Evolutionary conservation across 2,888 invertebrate species (phyloP).

Genomic region (Electrophaes corylata): DNA sequence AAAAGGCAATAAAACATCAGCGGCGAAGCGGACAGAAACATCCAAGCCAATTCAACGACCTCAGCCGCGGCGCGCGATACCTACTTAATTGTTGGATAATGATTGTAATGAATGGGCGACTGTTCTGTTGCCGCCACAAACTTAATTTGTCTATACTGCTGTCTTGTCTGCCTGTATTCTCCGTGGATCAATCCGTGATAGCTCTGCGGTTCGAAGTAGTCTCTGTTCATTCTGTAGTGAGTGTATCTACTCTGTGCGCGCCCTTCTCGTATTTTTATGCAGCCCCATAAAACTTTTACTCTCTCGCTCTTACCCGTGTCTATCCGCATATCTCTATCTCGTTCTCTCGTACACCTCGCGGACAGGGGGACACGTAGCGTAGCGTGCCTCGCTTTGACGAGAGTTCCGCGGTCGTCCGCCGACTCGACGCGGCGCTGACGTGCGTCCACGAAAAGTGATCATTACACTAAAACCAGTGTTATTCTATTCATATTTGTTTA

Average conservation of each 20-base stretch:
- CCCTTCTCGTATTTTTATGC: constrained; percentile 74
- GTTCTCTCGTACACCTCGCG: constrained; percentile 58
- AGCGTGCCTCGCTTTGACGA: constrained; percentile 52
- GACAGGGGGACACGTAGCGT: constrained; percentile 71
- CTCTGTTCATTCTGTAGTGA: constrained; percentile 30
- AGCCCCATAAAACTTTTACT: constrained; percentile 56
- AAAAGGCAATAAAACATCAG: constrained; percentile 21
- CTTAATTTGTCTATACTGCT: constrained; percentile 66
- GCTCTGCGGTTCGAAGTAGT: constrained; percentile 48
- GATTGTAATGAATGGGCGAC: constrained; percentile 70
- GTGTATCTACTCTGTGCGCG: constrained; percentile 59
- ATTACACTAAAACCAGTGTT: constrained; percentile 70
- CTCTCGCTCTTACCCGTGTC: constrained; percentile 47
- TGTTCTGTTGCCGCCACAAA: constrained; percentile 56
- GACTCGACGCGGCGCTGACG: constrained; percentile 81
- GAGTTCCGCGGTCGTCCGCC: constrained; percentile 79
- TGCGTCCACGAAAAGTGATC: constrained; percentile 66
- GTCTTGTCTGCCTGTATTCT: constrained; percentile 4
- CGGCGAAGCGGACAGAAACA: constrained; percentile 41
- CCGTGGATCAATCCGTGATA: constrained; percentile 68
- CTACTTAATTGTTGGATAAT: constrained; percentile 65
- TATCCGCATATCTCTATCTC: constrained; percentile 46
- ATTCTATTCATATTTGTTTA: constrained; percentile 66
- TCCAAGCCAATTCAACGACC: constrained; percentile 56
- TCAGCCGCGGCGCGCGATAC: constrained; percentile 46